Conservation (phyloP, 2,113 vertebrate species). For the Tricholaema leucomelas region DNA sequence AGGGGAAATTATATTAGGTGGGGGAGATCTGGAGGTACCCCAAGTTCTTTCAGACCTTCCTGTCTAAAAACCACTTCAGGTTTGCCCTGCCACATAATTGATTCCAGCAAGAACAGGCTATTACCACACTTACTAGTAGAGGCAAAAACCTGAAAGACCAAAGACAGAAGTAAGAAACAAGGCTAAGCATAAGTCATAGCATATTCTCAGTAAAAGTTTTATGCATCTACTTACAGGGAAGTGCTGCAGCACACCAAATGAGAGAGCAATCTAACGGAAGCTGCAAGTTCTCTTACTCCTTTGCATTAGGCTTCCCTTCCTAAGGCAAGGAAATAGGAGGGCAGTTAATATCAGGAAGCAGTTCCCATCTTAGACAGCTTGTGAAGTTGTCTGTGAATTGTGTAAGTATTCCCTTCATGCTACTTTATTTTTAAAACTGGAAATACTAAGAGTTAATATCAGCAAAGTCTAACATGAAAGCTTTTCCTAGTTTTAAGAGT, state of each 20-base stretch:
- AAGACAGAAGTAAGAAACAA: constrained; percentile 1
- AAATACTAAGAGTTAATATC: not conserved
- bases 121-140: not conserved
- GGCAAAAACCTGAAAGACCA: not conserved
- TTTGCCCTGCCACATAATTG: not conserved
- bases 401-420: not conserved
- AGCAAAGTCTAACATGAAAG: not conserved
- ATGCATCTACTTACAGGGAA: not conserved
- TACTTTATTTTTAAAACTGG: not conserved
- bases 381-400: not conserved
- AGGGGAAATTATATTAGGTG: not conserved
- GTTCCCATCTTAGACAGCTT: not conserved
- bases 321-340: not conserved
- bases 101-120: not conserved
- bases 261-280: not conserved
- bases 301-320: not conserved
- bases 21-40: not conserved
- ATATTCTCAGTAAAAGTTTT: not conserved
- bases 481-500: not conserved
- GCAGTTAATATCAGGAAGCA: not conserved
- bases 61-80: not conserved
- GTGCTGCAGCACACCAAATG: not conserved
- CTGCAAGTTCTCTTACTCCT: not conserved
- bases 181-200: not conserved
- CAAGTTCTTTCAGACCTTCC: not conserved